Conservation (phyloP, 1,140 invertebrate species). For the Condylostylus longicornis region DNA sequence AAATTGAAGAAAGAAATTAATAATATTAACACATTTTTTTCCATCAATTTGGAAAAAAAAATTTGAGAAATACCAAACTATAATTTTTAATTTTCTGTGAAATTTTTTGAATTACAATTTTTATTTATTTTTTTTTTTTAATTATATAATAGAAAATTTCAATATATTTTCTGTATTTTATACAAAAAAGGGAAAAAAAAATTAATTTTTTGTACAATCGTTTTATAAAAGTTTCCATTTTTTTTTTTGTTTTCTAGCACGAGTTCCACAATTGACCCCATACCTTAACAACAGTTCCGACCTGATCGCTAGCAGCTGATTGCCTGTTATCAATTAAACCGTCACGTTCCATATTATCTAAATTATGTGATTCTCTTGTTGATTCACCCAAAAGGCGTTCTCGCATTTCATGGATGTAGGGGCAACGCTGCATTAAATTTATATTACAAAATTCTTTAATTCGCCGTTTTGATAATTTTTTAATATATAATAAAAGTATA, state of each 20-base stretch:
- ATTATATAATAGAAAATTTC: too few species aligned
- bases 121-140: too few species aligned
- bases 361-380: conserved; percentile 36
- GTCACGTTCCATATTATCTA: conserved; percentile 34
- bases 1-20: too few species aligned
- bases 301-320: conserved; percentile 46
- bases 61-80: background rate
- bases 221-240: background rate
- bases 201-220: too few species aligned
- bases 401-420: conserved; percentile 81
- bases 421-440: conserved; percentile 78
- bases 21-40: too few species aligned
- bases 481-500: too few species aligned
- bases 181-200: too few species aligned
- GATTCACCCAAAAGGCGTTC: conserved; percentile 62
- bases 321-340: conserved; percentile 43
- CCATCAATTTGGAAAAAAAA: background rate
- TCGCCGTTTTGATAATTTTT: background rate
- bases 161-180: too few species aligned
- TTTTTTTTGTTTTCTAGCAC: conserved; percentile 15
- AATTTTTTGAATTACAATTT: too few species aligned
- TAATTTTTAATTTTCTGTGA: background rate
- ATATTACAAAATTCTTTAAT: conserved; percentile 13
- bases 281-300: conserved; percentile 76
- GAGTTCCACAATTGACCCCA: conserved; percentile 26